A percentile compares a stretch with the other conserved stretches of the same genome.
These are phyloP conservation scores for Eretmocerus hayati DNA, from an alignment of 2,888 invertebrate species.

Conservation along the genomic window DNA sequence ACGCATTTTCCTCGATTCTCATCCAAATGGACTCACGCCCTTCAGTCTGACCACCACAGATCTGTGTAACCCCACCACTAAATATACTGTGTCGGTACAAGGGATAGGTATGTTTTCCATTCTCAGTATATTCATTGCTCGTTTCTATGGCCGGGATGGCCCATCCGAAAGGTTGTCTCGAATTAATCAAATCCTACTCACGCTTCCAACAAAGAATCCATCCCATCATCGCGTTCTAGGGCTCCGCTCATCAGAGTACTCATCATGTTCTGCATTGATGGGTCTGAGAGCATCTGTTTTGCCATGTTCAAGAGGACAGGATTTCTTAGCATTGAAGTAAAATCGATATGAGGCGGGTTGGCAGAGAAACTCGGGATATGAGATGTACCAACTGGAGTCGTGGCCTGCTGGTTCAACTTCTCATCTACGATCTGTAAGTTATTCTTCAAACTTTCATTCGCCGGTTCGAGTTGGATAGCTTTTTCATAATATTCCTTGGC, in stretches of 20 bases:
- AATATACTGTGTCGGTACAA: too few species aligned
- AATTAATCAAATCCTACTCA: too few species aligned
- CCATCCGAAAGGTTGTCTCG: too few species aligned
- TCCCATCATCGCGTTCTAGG: slow-evolving; percentile 35
- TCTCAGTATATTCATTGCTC: too few species aligned
- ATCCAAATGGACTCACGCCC: too few species aligned
- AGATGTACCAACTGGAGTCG: slow-evolving; percentile 17
- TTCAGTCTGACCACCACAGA: too few species aligned
- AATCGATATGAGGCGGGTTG: slow-evolving; percentile 46
- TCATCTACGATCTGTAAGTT: slow-evolving; percentile 81
- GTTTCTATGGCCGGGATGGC: too few species aligned
- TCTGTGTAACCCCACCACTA: too few species aligned
- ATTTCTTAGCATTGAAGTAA: slow-evolving; percentile 67
- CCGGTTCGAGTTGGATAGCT: slow-evolving; percentile 85
- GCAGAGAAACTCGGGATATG: slow-evolving; percentile 28
- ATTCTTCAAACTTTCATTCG: slow-evolving; percentile 81
- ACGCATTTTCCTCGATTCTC: too few species aligned
- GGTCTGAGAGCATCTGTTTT: slow-evolving; percentile 76
- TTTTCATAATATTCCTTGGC: slow-evolving; percentile 81
- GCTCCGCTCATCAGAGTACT: slow-evolving; percentile 53
- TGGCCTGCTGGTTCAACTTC: slow-evolving; percentile 41
- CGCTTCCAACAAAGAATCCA: slow-evolving; percentile 51
- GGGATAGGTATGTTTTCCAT: too few species aligned
- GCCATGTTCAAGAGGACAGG: slow-evolving; percentile 80
- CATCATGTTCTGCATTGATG: slow-evolving; percentile 72